A percentile compares a stretch with the other conserved stretches of the same genome.
phyloP scores from a whole-genome alignment of 2,888 invertebrate species.

The Cantharis rustica region DNA sequence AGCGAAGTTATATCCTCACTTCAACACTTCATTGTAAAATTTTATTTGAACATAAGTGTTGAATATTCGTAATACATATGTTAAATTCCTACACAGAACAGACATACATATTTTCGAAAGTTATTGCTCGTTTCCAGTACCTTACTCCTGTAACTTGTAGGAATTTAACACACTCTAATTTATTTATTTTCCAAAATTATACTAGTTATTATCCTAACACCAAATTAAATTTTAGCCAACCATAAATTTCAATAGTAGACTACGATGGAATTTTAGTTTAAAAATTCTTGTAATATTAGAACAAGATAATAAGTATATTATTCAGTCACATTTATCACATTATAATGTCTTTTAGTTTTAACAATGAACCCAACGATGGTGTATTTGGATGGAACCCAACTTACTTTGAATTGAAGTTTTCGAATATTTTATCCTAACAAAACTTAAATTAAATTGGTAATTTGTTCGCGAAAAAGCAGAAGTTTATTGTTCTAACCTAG shows the following conservation, averaged over 20 bases:
- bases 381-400: no score
- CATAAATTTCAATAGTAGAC: not conserved
- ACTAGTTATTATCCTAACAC: not conserved
- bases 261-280: not conserved
- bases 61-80: conserved; percentile 27
- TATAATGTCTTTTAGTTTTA: no score
- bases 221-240: not conserved
- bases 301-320: not conserved
- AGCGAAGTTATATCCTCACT: conserved; percentile 26
- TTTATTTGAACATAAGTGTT: conserved; percentile 25
- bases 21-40: conserved; percentile 27
- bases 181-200: not conserved
- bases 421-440: no score
- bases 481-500: no score
- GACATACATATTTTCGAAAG: conserved; percentile 17
- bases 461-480: no score
- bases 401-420: no score
- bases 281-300: not conserved
- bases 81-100: conserved; percentile 28
- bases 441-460: no score
- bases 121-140: conserved; percentile 15
- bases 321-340: not conserved
- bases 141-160: not conserved
- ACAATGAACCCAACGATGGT: no score
- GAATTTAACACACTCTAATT: not conserved